Evolutionary conservation across 2,888 invertebrate species (phyloP).

Genomic region (Urechis unicinctus): DNA sequence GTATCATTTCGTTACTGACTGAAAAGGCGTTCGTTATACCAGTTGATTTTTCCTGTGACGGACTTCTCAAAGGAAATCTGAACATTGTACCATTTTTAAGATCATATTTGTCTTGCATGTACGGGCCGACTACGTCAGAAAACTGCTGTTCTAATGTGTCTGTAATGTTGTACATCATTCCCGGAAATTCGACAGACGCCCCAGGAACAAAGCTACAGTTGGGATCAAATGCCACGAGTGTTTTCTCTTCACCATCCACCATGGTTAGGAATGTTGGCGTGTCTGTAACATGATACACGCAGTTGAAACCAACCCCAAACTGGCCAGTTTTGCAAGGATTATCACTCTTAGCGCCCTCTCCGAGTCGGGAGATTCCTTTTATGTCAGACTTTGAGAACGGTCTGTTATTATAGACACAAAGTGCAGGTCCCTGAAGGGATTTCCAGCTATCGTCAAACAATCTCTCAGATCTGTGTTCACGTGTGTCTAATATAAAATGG

Average conservation of each 20-base stretch:
- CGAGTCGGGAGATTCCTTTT: slow-evolving; percentile 38
- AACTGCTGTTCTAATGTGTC: slow-evolving; percentile 15
- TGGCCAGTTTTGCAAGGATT: slow-evolving; percentile 41
- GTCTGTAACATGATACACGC: slow-evolving; percentile 45
- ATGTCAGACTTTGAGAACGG: slow-evolving; percentile 36
- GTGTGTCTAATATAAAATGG: slow-evolving; percentile 34
- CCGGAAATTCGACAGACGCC: slow-evolving; percentile 23
- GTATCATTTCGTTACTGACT: slow-evolving; percentile 14
- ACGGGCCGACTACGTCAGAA: slow-evolving; percentile 28
- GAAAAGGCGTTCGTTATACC: slow-evolving; percentile 24
- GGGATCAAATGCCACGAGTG: slow-evolving; percentile 39
- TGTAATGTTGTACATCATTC: slow-evolving; percentile 21
- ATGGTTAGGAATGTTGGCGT: slow-evolving; percentile 38
- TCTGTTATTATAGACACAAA: slow-evolving; percentile 42
- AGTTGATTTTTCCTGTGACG: slow-evolving; percentile 25
- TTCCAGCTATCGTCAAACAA: slow-evolving; percentile 29
- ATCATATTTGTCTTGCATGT: slow-evolving; percentile 24
- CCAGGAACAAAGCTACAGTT: slow-evolving; percentile 30
- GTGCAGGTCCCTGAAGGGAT: slow-evolving; percentile 39
- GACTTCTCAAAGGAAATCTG: slow-evolving; percentile 35
- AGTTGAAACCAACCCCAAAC: slow-evolving; percentile 48
- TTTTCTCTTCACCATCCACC: slow-evolving; percentile 22
- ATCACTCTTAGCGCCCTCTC: slow-evolving; percentile 37
- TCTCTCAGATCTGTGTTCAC: slow-evolving; percentile 21
- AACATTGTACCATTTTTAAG: slow-evolving; percentile 31